Base-by-base conservation (phyloP, 2,797 vertebrate genomes). In the Gobionotothen gibberifrons region DNA sequence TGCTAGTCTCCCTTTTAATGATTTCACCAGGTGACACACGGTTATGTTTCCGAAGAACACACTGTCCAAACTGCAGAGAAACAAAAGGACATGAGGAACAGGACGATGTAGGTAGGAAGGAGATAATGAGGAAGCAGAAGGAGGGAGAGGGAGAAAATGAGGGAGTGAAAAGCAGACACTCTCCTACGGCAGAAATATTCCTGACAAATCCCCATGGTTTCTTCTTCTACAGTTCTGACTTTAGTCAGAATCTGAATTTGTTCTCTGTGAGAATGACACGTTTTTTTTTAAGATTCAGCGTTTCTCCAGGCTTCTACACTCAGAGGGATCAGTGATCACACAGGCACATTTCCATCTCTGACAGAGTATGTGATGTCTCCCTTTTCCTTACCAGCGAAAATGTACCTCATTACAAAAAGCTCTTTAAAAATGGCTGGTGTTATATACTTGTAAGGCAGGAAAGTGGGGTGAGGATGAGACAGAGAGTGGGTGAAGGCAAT, bases 221-320 rank as follows among this genome's bases (percentile, higher is more conserved):
- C 56, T 57, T 79, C 72, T 84, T 79, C 21, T 47, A 73, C 72
- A 51, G 19, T 49, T 78, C 69, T 69, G 74, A 81, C 67, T 83
- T 77, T 76, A 81, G 69, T 72, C 54, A 53, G 61, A 76, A 77
- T 74, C 48, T 53, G 58, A 54, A 65, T 69, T 84, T 73, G 57
- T 78, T 86, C 72, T 51, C 36, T 15, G 2, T 6, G 17, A 81
- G 76, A 78, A 62, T 80, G 67, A 84, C 8, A 15, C 74, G 72
- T 36, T 36, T 36, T 36, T 78, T 55, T 75, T 88, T 81, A 54
- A 79, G 75, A 84, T 89, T 72, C 70, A 77, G 68, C 32, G 0
- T 87, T 84, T 85, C 83, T 85, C 55, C 40, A 39, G 87, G 85
- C 83, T 76, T 86, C 76, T 70, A 46, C 64, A 75, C 79, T 79